Conservation (phyloP, 2,113 vertebrate species). For the Callipepla squamata region DNA sequence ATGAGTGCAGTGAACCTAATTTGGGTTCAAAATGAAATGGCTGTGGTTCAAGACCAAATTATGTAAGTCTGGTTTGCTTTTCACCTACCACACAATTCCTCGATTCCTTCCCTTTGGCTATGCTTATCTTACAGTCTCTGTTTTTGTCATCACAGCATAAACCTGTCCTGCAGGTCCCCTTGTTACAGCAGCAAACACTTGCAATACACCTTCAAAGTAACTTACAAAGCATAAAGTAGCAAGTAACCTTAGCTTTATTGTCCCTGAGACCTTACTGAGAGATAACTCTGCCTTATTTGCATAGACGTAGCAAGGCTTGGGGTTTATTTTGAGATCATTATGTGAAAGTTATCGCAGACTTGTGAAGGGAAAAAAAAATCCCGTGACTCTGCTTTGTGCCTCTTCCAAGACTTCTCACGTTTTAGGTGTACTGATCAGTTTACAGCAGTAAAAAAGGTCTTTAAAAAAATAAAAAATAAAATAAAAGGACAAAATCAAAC, state of each 20-base stretch:
- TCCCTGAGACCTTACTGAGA: not conserved
- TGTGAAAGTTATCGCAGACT: not conserved
- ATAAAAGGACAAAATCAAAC: not conserved
- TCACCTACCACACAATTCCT: not conserved
- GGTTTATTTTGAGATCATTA: not conserved
- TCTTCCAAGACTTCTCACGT: not conserved
- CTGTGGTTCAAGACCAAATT: not conserved
- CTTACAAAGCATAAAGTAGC: not conserved
- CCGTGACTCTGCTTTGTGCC: not conserved
- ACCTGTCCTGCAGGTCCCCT: not conserved
- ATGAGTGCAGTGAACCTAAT: not conserved
- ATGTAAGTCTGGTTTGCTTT: not conserved
- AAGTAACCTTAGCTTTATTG: too few species aligned
- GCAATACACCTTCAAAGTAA: not conserved
- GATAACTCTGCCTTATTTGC: not conserved
- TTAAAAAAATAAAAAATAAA: not conserved
- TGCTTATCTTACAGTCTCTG: fast-evolving
- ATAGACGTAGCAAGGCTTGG: not conserved
- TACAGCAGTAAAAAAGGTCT: not conserved
- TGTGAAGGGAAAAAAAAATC: not conserved
- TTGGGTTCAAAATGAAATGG: not conserved
- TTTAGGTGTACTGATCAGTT: too few species aligned
- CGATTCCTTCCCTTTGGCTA: not conserved
- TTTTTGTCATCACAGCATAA: fast-evolving
- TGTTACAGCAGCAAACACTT: fast-evolving